These are phyloP conservation scores for Brachionus calyciflorus DNA, from an alignment of 1,140 invertebrate species.

Conservation along the genomic window DNA sequence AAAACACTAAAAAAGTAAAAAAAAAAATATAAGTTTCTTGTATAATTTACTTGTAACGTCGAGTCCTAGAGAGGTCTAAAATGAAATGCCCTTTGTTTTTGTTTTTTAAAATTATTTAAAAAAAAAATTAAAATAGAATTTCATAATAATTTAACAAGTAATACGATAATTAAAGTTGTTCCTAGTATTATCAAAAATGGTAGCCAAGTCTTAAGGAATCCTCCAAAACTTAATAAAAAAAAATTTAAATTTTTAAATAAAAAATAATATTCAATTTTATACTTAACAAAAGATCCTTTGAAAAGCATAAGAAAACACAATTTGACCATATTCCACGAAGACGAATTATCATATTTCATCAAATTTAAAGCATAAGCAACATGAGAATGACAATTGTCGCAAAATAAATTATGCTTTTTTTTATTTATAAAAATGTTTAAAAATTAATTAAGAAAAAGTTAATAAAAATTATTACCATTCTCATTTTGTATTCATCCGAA, in stretches of 20 bases:
- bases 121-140: neutral
- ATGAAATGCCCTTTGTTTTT: too few relatives aligned
- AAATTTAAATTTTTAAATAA: slow-evolving; percentile 25
- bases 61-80: too few relatives aligned
- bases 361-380: slow-evolving; percentile 87
- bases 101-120: neutral
- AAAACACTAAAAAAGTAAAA: too few relatives aligned
- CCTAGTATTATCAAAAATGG: slow-evolving; percentile 72
- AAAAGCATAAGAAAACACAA: slow-evolving; percentile 75
- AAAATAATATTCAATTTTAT: slow-evolving; percentile 51
- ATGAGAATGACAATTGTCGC: slow-evolving; percentile 98
- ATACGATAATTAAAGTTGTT: slow-evolving; percentile 53
- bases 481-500: slow-evolving; percentile 84
- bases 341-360: slow-evolving; percentile 78
- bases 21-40: too few relatives aligned
- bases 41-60: too few relatives aligned
- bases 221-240: slow-evolving; percentile 59
- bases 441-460: neutral
- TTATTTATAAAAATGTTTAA: slow-evolving; percentile 50
- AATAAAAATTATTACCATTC: slow-evolving; percentile 68
- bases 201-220: slow-evolving; percentile 80
- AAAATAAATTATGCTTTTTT: slow-evolving; percentile 91
- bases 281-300: slow-evolving; percentile 80
- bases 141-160: slow-evolving; percentile 10
- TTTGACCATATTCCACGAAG: slow-evolving; percentile 88